Base-by-base conservation (phyloP, 2,888 invertebrate genomes). In the Clistopyga incitator region DNA sequence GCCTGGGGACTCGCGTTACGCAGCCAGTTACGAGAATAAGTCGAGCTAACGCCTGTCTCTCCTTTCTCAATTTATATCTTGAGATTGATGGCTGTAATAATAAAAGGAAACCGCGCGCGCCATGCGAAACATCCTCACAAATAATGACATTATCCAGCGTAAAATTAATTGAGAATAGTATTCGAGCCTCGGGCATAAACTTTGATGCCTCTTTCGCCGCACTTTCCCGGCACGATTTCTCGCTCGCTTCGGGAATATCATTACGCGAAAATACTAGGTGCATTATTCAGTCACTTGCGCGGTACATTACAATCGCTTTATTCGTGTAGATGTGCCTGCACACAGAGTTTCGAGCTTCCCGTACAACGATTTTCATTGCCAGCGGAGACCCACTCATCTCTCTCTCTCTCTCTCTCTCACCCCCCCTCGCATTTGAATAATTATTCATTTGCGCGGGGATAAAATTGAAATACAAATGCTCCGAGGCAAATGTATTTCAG, bases 361-460 rank as follows among this genome's bases (percentile, higher is more conserved):
- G 76, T 23, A 78, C 52, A 23, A 15, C n/a, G 59, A 61, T 72
- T 77, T 78, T 78, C 77, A 81, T 72, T 50, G 65, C 52, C 52
- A n/a, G 20, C 13, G 15, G 52, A 50, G 47, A 34, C 74, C 68
- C 20, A 45, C 42, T 25, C 77, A 38, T 74, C 65, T 61, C 56
- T 38, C 72, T 68, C n/a, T n/a, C n/a, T n/a, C n/a, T n/a, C n/a
- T n/a, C n/a, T n/a, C n/a, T n/a, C n/a, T n/a, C n/a, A n/a, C n/a
- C n/a, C n/a, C n/a, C n/a, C n/a, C n/a, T n/a, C n/a, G n/a, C 85
- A 88, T 89, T 86, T 85, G 81, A 87, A 89, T 89, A 89, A 89
- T 89, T 87, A 88, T 88, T 87, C 88, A 87, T 87, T 87, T 76
- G 74, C 71, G 45, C 79, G 76, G 76, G 29, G 71, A 85, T 85